Base-by-base conservation (phyloP, 2,113 vertebrate species). In the Pelobates fuscus region DNA sequence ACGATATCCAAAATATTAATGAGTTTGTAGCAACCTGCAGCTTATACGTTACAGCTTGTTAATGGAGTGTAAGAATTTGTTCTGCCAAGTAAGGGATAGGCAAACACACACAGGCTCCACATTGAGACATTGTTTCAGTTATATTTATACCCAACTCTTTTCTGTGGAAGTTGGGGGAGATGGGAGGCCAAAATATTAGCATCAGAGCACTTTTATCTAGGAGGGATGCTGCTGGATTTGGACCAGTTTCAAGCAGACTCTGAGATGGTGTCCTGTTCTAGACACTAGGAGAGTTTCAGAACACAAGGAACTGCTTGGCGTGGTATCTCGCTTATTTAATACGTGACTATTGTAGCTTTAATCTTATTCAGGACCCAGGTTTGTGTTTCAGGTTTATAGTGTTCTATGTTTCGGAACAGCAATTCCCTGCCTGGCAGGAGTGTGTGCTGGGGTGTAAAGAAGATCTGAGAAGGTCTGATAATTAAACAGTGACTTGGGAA, bases 11-110 rank as follows among this genome's bases (percentile, higher is more conserved):
- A 92, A 92, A 91, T 91, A 92, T 94, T 92, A 93, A 94, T 92
- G 91, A 93, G 91, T 92, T 92, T 90, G 90, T 82, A 92, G 91
- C 87, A 90, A 93, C 90, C 89, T 92, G 92, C 90, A 89, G 91
- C 90, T 32, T 92, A 83, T 89, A 88, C 68, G 88, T 86, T 91
- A 84, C 90, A 93, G 91, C 89, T 92, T 91, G 91, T 87, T 90
- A 91, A 89, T 89, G 89, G 88, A 84, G 87, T 84, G 83, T 41
- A 68, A 77, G 84, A 26, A 72, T 23, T 77, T 14, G 77, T 77
- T 46, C 79, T 88, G 87, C 84, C 86, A 83, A 82, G 57, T 79
- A 60, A 84, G 90, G 89, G 87, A 89, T 84, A 90, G 85, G 88
- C 87, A 87, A 89, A 90, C 81, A 80, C 77, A 65, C 73, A 78